These are phyloP conservation scores for Magallana nippona DNA, from an alignment of 2,888 invertebrate genomes.

Conservation along the genomic window DNA sequence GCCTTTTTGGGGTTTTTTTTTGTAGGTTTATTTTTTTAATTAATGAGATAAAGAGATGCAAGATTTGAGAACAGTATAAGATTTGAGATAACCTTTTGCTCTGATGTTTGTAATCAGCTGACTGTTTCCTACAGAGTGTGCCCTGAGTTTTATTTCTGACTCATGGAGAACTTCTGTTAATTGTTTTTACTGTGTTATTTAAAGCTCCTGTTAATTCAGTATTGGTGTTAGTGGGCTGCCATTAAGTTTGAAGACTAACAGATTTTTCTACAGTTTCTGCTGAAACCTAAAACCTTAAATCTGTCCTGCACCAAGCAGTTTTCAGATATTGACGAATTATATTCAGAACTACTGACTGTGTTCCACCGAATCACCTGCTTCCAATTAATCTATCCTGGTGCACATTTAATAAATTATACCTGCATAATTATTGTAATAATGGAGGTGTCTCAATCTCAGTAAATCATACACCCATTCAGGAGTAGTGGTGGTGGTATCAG, in stretches of 20 bases:
- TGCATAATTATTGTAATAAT: too few species aligned
- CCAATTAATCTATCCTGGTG: too few species aligned
- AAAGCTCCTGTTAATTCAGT: background rate
- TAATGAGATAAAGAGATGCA: conserved; percentile 1
- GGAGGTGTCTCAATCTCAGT: background rate
- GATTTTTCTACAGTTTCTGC: background rate
- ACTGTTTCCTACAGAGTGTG: background rate
- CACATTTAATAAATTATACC: too few species aligned
- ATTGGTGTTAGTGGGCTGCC: background rate
- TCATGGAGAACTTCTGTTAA: conserved; percentile 14
- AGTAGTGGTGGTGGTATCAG: background rate
- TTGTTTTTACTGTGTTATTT: conserved; percentile 28
- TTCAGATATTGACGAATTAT: too few species aligned
- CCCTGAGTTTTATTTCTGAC: background rate
- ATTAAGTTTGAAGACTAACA: background rate
- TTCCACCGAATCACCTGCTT: too few species aligned
- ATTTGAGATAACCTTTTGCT: background rate
- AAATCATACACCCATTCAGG: background rate
- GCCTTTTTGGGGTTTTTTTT: too few species aligned
- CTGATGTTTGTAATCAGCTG: background rate
- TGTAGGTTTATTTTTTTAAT: background rate
- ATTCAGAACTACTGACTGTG: too few species aligned
- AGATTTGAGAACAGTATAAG: background rate
- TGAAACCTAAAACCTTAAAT: too few species aligned
- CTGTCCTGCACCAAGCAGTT: too few species aligned